Evolutionary conservation across 2,797 vertebrate species (phyloP), one percentile per base, ranked within the genome.

Genomic region (Peromyscus attwateri): DNA sequence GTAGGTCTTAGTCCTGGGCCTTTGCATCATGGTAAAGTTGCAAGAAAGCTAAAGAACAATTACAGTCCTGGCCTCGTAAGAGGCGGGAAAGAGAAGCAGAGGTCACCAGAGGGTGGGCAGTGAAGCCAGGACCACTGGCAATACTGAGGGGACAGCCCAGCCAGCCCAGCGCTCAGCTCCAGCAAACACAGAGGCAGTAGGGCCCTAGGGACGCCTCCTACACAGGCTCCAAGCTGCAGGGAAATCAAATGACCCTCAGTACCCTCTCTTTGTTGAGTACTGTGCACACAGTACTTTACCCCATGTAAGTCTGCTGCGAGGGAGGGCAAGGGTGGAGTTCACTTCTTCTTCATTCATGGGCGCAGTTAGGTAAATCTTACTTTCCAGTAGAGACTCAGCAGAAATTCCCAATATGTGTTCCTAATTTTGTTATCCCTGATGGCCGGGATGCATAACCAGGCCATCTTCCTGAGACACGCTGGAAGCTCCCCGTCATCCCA

Each of bases 31-130:
- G 13, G 52, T 25, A 11, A 81, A 55, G 21, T 73, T 37, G 0
- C 34, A 91, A 84, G 77, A 93, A 88, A 55, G 34, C 29, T 12
- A 9, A 57, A 81, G 70, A 92, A 25, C 87, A 17, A n/a, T 73
- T 68, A 66, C 2, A 57, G 68, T 9, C 37, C 66, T 8, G 87
- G 64, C 71, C 43, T 40, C 40, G 43, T 71, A 13, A 85, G 25
- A 89, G 60, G 75, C 40, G 12, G 60, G 95, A 60, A 84, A 87
- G 27, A 76, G 57, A 89, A 76, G 60, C 3, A n/a, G 75, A 37
- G 60, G 81, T 17, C 66, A 27, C 2, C 27, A 68, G n/a, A 85
- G 29, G 64, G 6, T 0, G 4, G 68, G 43, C 3, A 29, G 14
- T 70, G 55, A 77, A 27, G 27, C 40, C 64, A 16, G 6, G 13